phyloP scores from a whole-genome alignment of 2,888 invertebrate species.

The Drosophila cognata region DNA sequence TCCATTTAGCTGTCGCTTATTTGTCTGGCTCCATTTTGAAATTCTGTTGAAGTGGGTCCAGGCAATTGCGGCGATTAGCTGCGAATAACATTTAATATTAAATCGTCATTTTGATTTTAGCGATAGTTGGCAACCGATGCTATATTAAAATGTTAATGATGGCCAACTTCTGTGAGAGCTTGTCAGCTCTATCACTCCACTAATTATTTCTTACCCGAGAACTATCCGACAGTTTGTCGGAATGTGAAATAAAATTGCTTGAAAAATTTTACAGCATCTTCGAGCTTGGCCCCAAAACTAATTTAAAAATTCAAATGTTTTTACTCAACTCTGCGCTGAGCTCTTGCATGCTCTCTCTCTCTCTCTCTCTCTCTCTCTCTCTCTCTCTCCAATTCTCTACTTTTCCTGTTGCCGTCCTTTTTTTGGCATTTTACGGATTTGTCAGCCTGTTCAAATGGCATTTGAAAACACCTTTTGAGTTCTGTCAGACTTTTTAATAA shows the following conservation, averaged over 20 bases:
- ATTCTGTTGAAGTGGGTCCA: conserved; percentile 23
- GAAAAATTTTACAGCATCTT: background rate
- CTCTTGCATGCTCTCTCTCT: background rate
- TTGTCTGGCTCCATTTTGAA: conserved; percentile 25
- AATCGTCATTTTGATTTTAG: background rate
- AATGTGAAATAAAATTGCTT: conserved; percentile 7
- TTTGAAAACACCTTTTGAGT: conserved; percentile 49
- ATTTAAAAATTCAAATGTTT: conserved; percentile 23
- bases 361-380: background rate
- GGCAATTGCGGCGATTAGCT: conserved; percentile 31
- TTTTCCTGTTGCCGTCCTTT: background rate
- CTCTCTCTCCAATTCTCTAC: background rate
- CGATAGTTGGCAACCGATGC: background rate
- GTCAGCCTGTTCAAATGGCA: conserved; percentile 40
- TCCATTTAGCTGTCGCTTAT: conserved; percentile 16
- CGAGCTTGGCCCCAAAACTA: background rate
- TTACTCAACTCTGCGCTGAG: conserved; percentile 13
- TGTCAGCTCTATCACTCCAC: background rate
- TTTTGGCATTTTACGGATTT: conserved; percentile 11
- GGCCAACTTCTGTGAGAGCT: background rate
- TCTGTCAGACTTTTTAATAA: conserved; percentile 72
- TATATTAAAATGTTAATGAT: background rate
- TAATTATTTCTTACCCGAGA: background rate
- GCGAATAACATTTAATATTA: conserved; percentile 38
- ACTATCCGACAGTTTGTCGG: background rate